phyloP scores from a whole-genome alignment of 1,140 invertebrate species.

The Eumaeus atala region DNA sequence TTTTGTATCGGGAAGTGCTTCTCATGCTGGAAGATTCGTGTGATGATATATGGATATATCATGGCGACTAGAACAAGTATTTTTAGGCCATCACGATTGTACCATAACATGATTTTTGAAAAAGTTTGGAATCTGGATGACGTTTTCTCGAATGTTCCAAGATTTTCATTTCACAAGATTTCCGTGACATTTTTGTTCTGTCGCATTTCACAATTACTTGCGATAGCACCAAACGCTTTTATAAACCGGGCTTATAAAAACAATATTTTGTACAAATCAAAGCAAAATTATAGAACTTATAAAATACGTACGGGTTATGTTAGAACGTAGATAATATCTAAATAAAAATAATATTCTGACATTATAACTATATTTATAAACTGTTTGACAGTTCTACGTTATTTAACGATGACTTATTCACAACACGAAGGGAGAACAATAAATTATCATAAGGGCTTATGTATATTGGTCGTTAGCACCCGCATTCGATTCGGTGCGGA shows the following conservation, averaged over 20 bases:
- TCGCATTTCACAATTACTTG: background rate
- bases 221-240: constrained; percentile 43
- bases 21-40: constrained; percentile 50
- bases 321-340: constrained; percentile 50
- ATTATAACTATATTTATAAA: constrained; percentile 55
- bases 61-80: constrained; percentile 34
- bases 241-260: constrained; percentile 56
- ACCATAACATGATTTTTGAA: background rate
- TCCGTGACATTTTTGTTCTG: background rate
- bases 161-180: too few relatives aligned
- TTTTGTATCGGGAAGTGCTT: constrained; percentile 52
- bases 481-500: too few relatives aligned
- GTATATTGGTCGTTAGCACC: too few relatives aligned
- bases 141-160: too few relatives aligned
- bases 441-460: constrained; percentile 25
- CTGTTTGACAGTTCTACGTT: constrained; percentile 56
- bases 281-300: constrained; percentile 72
- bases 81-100: background rate
- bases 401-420: constrained; percentile 49
- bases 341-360: constrained; percentile 46
- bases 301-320: constrained; percentile 58
- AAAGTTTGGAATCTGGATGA: background rate
- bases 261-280: constrained; percentile 70
- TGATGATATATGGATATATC: constrained; percentile 26
- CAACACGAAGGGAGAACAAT: constrained; percentile 52